Evolutionary conservation across 2,797 vertebrate genomes (phyloP).

Genomic region (Petrocephalus sullivani): DNA sequence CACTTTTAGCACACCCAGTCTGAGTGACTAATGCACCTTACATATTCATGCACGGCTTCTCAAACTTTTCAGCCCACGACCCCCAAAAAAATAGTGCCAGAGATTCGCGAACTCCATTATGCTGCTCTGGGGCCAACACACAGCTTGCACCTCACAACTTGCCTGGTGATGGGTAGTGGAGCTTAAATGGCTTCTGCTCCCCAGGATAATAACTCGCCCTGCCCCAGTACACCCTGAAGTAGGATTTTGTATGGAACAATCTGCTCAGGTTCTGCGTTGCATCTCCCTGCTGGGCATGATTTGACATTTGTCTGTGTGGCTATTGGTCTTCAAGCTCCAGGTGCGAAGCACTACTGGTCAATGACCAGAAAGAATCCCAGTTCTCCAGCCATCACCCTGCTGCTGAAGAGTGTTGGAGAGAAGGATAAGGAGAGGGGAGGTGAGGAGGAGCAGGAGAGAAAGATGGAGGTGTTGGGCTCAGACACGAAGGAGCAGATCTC

Average conservation of each 20-base stretch:
- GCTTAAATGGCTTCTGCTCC: neutral
- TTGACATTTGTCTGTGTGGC: neutral
- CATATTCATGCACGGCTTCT: neutral
- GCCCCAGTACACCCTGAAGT: neutral
- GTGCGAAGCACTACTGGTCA: conserved; percentile 36
- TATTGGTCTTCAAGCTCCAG: conserved; percentile 26
- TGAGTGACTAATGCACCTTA: neutral
- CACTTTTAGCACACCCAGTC: neutral
- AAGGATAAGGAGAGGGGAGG: conserved; percentile 8
- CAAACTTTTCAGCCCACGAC: neutral
- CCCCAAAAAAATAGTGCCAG: neutral
- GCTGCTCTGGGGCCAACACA: neutral
- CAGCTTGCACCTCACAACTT: no score
- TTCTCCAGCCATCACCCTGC: conserved; percentile 74
- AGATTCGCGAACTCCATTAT: neutral
- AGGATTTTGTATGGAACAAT: neutral
- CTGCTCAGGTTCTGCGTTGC: neutral
- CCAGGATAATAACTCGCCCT: neutral
- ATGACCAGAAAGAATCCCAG: conserved; percentile 47
- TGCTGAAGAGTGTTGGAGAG: conserved; percentile 52
- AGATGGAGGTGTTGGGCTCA: neutral
- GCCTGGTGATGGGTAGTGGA: neutral
- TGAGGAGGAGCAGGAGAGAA: neutral
- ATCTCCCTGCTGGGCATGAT: neutral
- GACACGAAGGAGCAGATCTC: conserved; percentile 52